Evolutionary conservation across 2,113 vertebrate genomes (phyloP), one percentile per base, ranked within the genome.

Genomic region (Rhinolophus sinicus): DNA sequence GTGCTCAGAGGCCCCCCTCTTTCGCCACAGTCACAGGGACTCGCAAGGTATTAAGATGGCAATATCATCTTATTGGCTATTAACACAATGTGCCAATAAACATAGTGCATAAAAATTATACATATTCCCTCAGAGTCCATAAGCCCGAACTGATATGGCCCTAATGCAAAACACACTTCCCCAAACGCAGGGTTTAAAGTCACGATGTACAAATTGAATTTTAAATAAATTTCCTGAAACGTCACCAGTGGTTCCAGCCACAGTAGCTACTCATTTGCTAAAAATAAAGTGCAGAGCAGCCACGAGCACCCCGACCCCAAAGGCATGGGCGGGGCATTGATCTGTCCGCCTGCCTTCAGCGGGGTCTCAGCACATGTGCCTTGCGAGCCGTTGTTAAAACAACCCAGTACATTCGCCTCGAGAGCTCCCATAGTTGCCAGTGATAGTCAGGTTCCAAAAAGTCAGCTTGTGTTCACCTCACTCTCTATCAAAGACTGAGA

Each of bases 171-270:
- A 56, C 96, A 18, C 88, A 88, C 84, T 78, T 58, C 95, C 97
- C 97, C 96, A 98, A 98, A 98, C 97, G 97, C 21, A 96, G 89
- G 52, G 92, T 85, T 97, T 84, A 92, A 35, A 89, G 88, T 91
- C 96, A 81, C 0, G 50, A 69, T 28, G 90, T 60, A 93, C 60
- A 96, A 98, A 97, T 58, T 96, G 80, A 93, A 64, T 73, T 73
- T 95, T 95, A 97, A 98, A 89, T 96, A 93, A 97, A 97, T 98
- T 97, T 97, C 96, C 97, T 97, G 93, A 97, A 95, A 97, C 85
- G 70, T 86, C 95, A 90, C 73, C 92, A 83, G 75, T 83, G 9
- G 2, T 84, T 97, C 75, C 58, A 50, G 96, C 77, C 96, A 65
- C 93, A 93, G 62, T 40, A 72, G 89, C 84, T 92, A 33, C 9